phyloP scores from a whole-genome alignment of 2,113 vertebrate genomes.

The Tonatia bakeri region DNA sequence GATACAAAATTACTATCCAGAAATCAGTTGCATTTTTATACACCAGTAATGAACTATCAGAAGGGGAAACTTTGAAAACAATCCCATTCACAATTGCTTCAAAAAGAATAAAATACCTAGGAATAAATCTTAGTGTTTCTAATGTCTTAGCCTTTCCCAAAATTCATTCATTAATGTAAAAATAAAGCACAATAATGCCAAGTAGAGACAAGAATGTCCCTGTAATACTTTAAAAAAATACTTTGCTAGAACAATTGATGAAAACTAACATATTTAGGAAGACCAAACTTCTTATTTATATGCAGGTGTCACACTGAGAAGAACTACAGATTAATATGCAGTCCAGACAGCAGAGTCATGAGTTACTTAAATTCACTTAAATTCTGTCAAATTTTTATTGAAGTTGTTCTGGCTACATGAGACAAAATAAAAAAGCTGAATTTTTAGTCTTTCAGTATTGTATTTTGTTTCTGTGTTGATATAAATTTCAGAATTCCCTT shows the following conservation, averaged over 20 bases:
- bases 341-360: neutral
- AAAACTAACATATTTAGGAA: neutral
- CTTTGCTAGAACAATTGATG: neutral
- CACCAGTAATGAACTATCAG: no score
- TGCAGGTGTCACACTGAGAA: neutral
- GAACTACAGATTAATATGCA: neutral
- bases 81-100: no score
- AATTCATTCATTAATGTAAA: neutral
- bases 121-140: neutral
- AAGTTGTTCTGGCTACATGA: neutral
- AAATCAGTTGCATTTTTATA: no score
- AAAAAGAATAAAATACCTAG: no score
- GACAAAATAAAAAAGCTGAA: neutral
- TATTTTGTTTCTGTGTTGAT: neutral
- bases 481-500: neutral
- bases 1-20: no score
- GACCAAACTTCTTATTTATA: neutral
- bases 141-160: neutral
- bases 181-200: neutral
- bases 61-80: no score
- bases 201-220: neutral
- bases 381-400: neutral
- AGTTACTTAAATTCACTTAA: neutral
- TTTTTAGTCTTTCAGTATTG: slow-evolving; percentile 2
- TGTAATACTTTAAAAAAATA: slow-evolving; percentile 1